Conservation (phyloP, 2,113 vertebrate species). For the Mesitornis unicolor region DNA sequence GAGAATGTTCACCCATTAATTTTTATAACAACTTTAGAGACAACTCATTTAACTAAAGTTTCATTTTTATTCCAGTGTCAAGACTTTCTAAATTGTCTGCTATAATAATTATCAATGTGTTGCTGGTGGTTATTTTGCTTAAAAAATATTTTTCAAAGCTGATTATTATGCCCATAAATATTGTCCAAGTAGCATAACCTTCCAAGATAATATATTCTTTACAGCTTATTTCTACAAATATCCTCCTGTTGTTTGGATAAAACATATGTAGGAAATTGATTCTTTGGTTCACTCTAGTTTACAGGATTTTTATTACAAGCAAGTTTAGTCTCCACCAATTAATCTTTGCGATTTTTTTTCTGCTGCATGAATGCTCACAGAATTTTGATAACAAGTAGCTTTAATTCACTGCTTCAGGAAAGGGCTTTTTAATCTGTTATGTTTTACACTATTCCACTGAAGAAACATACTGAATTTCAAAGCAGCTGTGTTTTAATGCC, state of each 20-base stretch:
- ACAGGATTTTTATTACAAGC: neutral
- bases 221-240: slow-evolving; percentile 7
- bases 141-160: slow-evolving; percentile 2
- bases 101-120: slow-evolving; percentile 37
- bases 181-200: neutral
- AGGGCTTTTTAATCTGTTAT: neutral
- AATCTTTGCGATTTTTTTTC: neutral
- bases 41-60: neutral
- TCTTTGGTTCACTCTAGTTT: neutral
- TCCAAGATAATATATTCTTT: neutral
- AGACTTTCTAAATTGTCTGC: slow-evolving; percentile 20
- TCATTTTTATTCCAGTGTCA: slow-evolving; percentile 5
- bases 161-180: slow-evolving; percentile 22
- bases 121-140: slow-evolving; percentile 2
- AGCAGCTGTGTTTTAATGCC: neutral
- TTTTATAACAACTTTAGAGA: neutral
- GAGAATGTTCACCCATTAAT: neutral
- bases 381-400: neutral
- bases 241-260: neutral
- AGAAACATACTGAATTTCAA: neutral
- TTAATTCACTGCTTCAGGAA: neutral
- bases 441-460: neutral
- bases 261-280: neutral
- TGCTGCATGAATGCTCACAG: neutral
- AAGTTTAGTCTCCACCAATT: slow-evolving; percentile 32